Conservation (phyloP, 1,140 invertebrate genomes). For the Sinonovacula constricta region DNA sequence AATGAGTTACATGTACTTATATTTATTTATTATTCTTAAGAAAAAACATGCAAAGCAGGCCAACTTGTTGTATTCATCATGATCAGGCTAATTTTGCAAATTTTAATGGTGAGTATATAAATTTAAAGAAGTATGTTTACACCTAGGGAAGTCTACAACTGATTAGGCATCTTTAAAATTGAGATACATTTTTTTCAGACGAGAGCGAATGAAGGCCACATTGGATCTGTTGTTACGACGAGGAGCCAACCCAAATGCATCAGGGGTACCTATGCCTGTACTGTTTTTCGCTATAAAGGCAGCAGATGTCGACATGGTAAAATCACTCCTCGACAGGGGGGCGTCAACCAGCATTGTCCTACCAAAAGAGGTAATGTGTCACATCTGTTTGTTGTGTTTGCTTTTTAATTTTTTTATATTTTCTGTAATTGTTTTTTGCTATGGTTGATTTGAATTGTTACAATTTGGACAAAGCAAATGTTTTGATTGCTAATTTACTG, state of each 20-base stretch:
- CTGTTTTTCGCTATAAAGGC: constrained; percentile 78
- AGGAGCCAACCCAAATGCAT: constrained; percentile 77
- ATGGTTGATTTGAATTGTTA: no score
- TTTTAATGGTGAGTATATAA: not conserved
- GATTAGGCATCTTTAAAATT: no score
- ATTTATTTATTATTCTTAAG: no score
- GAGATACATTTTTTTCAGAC: constrained; percentile 57
- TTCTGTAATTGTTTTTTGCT: no score
- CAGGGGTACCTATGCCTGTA: constrained; percentile 76
- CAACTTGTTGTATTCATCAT: no score
- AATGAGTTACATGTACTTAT: no score
- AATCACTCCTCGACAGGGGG: constrained; percentile 72
- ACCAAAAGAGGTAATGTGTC: constrained; percentile 74
- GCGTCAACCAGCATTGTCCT: constrained; percentile 71
- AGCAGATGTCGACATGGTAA: constrained; percentile 77
- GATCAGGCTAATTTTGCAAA: not conserved
- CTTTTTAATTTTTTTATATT: no score
- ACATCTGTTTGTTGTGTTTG: no score
- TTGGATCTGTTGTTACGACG: constrained; percentile 74
- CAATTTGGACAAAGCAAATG: no score
- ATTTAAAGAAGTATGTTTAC: not conserved
- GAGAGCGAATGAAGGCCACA: constrained; percentile 71
- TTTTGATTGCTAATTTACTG: no score
- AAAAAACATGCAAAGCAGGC: no score
- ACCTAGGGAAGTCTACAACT: not conserved